Evolutionary conservation across 2,113 vertebrate species (phyloP), one percentile per base, ranked within the genome.

Genomic region (Rallus limicola): DNA sequence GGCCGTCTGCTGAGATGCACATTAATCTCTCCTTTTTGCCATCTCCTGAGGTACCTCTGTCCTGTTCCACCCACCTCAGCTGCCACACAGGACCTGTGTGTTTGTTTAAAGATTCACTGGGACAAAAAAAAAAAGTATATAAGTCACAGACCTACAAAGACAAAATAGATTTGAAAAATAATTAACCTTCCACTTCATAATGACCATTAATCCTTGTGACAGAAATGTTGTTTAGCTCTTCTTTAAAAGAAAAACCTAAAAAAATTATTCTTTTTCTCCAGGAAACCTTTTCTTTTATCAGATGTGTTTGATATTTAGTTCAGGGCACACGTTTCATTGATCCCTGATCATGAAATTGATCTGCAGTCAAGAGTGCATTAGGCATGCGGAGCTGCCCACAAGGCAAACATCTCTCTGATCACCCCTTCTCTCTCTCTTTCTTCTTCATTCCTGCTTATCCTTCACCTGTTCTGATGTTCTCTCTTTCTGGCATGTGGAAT

Each of bases 71-170:
- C 99, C 99, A 99, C 91, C 93, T 98, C 86, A 99, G 91, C 74
- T 99, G 99, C 98, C 98, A 99, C 55, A 99, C 98, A 10, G 99
- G 98, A 67, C 98, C 97, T 72, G 95, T 87, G 92, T 99, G 99
- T 85, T 98, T 99, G 26, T 98, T 97, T 38, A 84, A 53, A 91
- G 98, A 98, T 52, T 98, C 95, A 28, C 99, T 99, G 76, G 88
- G 77, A 83, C 29, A 90, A 36, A 89, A 65, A 86, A 65, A 86
- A 48, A 44, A 44, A 15, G 13, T 42, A 82, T 0, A 3, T 31
- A 53, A 59, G 85, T 72, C 42, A 31, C 1, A 40, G 3, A 65
- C 42, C 42, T 62, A 70, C 20, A 82, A 70, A 94, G 64, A 16
- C 60, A 84, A 82, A 36, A 31, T 13, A 2, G 1, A 10, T 64